Conservation (phyloP, 2,888 invertebrate species). For the Eubasilissa splendida region DNA sequence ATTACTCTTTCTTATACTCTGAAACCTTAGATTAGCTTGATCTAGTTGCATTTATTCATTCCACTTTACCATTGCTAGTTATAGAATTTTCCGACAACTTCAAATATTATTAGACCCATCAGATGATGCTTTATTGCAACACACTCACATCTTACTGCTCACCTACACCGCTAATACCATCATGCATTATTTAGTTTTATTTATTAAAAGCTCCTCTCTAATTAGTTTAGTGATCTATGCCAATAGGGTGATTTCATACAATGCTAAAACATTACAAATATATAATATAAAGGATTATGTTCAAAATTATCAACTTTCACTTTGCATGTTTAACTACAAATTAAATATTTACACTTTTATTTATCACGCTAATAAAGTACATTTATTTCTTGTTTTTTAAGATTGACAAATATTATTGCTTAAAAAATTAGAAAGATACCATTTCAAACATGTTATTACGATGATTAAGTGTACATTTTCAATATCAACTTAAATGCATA, state of each 20-base stretch:
- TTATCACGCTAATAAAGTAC: slow-evolving; percentile 13
- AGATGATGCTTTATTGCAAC: slow-evolving; percentile 22
- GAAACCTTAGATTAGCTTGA: slow-evolving; percentile 44
- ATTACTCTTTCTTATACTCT: slow-evolving; percentile 45
- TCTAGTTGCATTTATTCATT: slow-evolving; percentile 35
- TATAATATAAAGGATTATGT: background rate
- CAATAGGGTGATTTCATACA: slow-evolving; percentile 12
- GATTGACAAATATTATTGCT: background rate
- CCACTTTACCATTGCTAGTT: slow-evolving; percentile 19
- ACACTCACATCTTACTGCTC: slow-evolving; percentile 31
- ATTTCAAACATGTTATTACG: background rate
- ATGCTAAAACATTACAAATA: slow-evolving; percentile 1
- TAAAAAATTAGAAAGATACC: background rate
- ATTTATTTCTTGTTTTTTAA: background rate
- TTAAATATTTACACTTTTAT: background rate
- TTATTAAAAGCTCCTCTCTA: background rate
- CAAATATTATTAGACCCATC: slow-evolving; percentile 23
- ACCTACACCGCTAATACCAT: slow-evolving; percentile 12
- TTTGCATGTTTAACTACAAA: slow-evolving; percentile 1
- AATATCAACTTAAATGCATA: no score
- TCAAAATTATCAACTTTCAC: slow-evolving; percentile 4
- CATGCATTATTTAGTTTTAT: slow-evolving; percentile 17
- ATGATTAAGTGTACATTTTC: background rate
- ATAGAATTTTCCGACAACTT: slow-evolving; percentile 12
- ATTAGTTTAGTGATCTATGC: slow-evolving; percentile 15